phyloP scores from a whole-genome alignment of 2,888 invertebrate genomes.

The Parapristionchus giblindavisi region DNA sequence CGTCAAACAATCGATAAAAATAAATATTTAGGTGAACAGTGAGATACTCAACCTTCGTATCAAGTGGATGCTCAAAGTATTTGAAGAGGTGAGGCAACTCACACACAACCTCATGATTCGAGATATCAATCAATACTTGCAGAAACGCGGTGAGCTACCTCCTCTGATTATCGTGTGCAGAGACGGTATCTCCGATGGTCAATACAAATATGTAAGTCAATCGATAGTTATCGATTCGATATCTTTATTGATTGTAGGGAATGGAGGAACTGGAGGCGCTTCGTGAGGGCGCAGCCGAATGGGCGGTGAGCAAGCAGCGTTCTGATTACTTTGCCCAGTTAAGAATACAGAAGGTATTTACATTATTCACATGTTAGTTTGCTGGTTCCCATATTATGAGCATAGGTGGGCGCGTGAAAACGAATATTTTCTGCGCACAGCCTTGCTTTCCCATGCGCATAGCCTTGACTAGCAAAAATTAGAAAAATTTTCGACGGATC shows the following conservation, averaged over 20 bases:
- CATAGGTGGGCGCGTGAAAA: too few relatives aligned
- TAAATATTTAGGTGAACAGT: slow-evolving; percentile 43
- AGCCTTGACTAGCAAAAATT: too few relatives aligned
- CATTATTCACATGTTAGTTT: too few relatives aligned
- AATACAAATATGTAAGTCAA: slow-evolving; percentile 46
- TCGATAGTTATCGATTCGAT: background rate
- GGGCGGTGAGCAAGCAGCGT: background rate
- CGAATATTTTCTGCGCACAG: too few relatives aligned
- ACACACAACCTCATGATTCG: too few relatives aligned
- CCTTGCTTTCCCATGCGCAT: too few relatives aligned
- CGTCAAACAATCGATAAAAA: too few relatives aligned
- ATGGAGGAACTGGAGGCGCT: slow-evolving; percentile 43
- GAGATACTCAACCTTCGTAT: slow-evolving; percentile 42
- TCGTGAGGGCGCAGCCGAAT: slow-evolving; percentile 41
- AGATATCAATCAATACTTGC: background rate
- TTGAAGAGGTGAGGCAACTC: background rate
- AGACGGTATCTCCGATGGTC: slow-evolving; percentile 55
- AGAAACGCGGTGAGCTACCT: slow-evolving; percentile 40
- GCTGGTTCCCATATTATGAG: too few relatives aligned
- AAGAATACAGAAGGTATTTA: too few relatives aligned
- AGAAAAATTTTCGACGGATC: too few relatives aligned
- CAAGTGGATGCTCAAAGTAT: slow-evolving; percentile 45
- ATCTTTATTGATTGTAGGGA: slow-evolving; percentile 23
- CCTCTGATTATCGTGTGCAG: slow-evolving; percentile 44
- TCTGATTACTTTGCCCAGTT: too few relatives aligned